Conservation (phyloP, 92 coral and sea anemone species). For the Isaurus tuberculatus region DNA sequence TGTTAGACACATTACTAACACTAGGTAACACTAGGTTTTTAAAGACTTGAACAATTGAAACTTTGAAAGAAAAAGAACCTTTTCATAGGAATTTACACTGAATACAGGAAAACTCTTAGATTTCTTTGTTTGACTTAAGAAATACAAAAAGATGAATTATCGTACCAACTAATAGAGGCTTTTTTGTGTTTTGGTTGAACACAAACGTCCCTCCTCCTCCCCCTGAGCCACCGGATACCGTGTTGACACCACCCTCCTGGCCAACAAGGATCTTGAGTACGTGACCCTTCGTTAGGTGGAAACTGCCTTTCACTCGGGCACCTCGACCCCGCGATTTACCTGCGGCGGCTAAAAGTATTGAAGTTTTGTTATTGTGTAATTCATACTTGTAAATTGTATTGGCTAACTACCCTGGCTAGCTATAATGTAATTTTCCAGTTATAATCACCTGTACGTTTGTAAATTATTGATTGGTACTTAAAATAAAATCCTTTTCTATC, state of each 20-base stretch:
- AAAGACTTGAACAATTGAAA: too few species aligned
- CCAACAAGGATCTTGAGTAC: conserved; percentile 81
- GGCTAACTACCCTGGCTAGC: too few species aligned
- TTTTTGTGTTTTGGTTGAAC: conserved; percentile 69
- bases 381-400: not conserved
- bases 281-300: conserved; percentile 79
- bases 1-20: too few species aligned
- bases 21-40: too few species aligned
- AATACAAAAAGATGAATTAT: not conserved
- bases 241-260: conserved; percentile 84
- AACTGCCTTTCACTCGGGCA: conserved; percentile 82
- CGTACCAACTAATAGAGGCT: conserved; percentile 78
- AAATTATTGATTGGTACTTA: not conserved
- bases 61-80: too few species aligned
- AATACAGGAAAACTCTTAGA: not conserved
- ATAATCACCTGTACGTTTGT: not conserved
- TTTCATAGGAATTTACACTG: not conserved
- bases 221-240: conserved; percentile 88
- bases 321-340: conserved; percentile 86
- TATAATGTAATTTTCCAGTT: too few species aligned
- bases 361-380: not conserved
- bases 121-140: not conserved
- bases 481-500: not conserved
- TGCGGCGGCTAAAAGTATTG: conserved; percentile 39
- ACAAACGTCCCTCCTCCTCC: conserved; percentile 90